These are phyloP conservation scores for Nomada fabriciana DNA, from an alignment of 2,888 invertebrate genomes.

Conservation along the genomic window DNA sequence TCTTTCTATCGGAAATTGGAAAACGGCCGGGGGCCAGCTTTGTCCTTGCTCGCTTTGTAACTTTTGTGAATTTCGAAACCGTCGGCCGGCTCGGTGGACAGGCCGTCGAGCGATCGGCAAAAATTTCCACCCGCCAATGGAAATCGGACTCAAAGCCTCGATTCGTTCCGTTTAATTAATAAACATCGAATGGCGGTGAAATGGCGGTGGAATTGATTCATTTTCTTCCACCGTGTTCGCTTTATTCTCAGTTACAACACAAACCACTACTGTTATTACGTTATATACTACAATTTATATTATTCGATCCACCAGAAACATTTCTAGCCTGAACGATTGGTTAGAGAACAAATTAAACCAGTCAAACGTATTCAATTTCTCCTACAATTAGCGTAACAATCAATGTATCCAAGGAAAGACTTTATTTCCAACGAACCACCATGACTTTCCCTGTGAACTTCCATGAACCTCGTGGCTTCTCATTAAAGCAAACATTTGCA, in stretches of 20 bases:
- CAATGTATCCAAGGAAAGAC: not conserved
- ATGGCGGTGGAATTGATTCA: not conserved
- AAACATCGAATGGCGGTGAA: not conserved
- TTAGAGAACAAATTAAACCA: too few species aligned
- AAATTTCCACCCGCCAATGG: slow-evolving; percentile 25
- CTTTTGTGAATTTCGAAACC: slow-evolving; percentile 1
- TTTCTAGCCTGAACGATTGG: too few species aligned
- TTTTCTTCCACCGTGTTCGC: not conserved
- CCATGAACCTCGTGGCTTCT: slow-evolving; percentile 5
- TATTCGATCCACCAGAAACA: too few species aligned
- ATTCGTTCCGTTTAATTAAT: slow-evolving; percentile 13
- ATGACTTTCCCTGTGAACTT: not conserved
- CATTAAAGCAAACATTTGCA: slow-evolving; percentile 59
- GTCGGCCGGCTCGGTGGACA: not conserved
- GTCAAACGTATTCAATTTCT: not conserved
- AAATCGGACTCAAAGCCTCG: not conserved
- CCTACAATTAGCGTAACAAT: not conserved
- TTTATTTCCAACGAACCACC: not conserved
- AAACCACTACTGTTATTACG: too few species aligned
- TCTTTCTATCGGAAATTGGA: slow-evolving; percentile 47
- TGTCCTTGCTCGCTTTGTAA: slow-evolving; percentile 21
- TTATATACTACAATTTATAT: too few species aligned
- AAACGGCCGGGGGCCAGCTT: slow-evolving; percentile 31
- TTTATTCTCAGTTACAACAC: not conserved
- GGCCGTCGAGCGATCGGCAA: not conserved